Evolutionary conservation across 2,888 invertebrate genomes (phyloP), one percentile per base, ranked within the genome.

Genomic region (Noctua janthina): DNA sequence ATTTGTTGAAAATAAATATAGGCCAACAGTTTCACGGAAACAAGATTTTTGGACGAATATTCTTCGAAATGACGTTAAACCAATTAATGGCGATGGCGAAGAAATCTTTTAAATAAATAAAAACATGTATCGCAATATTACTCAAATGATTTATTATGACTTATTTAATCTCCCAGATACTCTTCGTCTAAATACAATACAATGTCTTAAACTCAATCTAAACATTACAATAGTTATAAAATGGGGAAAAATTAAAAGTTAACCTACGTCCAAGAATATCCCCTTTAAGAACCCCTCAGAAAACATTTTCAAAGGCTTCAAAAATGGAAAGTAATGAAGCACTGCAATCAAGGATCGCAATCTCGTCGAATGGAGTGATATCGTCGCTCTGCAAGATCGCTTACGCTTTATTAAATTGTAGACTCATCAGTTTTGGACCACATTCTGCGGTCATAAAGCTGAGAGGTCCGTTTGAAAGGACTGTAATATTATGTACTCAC

Each of bases 331-430:
- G 49, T 76, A 73, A 80, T 59, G 73, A 71, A 66, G 56, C 23
- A 73, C 17, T 76, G 78, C 80, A 79, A 86, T 90, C 82, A 84
- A 51, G 75, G 51, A 75, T 68, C 72, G 66, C 84, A 78, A 90
- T 84, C 81, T 83, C 78, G 1, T 43, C 71, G 68, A 90, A 88
- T 82, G 35, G 80, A 86, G 67, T 71, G 70, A 78, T 83, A 81
- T 84, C 59, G 29, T 75, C 71, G 54, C 71, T 77, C 17, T 43
- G 13, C 15, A 59, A 81, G 74, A 90, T 86, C 66, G 76, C 79
- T 82, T 83, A 79, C 86, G 80, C 74, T 86, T 80, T 86, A 86
- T 78, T 77, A 80, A 83, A 84, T 76, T 75, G 86, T 78, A 68
- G 79, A 82, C 74, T 86, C 90, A 82, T 80, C 83, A 83, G 71